A percentile compares a stretch with the other conserved stretches of the same genome.
Evolutionary conservation across 1,140 invertebrate genomes (phyloP).

Genomic region (Aphaenogaster rudis): DNA sequence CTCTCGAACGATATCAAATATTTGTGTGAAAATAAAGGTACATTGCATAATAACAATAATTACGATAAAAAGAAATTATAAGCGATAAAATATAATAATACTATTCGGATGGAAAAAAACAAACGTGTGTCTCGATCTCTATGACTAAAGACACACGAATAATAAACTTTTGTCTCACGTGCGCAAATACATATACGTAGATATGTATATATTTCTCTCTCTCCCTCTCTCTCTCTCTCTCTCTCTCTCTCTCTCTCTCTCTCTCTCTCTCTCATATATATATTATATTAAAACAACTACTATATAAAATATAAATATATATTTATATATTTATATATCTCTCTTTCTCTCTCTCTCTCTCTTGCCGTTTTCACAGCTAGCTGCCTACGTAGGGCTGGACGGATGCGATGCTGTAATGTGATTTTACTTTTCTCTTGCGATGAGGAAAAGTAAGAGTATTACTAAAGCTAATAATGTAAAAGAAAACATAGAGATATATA

Average conservation of each 20-base stretch:
- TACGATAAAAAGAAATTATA: slow-evolving; percentile 5
- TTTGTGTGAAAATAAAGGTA: slow-evolving; percentile 31
- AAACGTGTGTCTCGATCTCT: slow-evolving; percentile 3
- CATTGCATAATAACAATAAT: slow-evolving; percentile 20
- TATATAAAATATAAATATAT: slow-evolving; percentile 85
- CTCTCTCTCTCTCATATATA: slow-evolving; percentile 17
- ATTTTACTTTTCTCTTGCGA: slow-evolving; percentile 54
- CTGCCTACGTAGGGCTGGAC: slow-evolving; percentile 84
- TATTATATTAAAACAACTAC: slow-evolving; percentile 81
- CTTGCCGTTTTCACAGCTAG: slow-evolving; percentile 78
- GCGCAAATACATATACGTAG: slow-evolving; percentile 58
- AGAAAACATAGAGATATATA: neutral
- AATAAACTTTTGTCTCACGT: slow-evolving; percentile 48
- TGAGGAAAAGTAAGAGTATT: slow-evolving; percentile 15
- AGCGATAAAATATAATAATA: slow-evolving; percentile 46
- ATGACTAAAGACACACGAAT: slow-evolving; percentile 35
- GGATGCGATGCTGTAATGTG: slow-evolving; percentile 79
- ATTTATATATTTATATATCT: slow-evolving; percentile 75
- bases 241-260: slow-evolving; percentile 16
- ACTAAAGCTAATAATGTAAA: slow-evolving; percentile 26
- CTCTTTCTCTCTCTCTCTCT: slow-evolving; percentile 54
- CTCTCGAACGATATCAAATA: slow-evolving; percentile 30
- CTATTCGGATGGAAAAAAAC: slow-evolving; percentile 23
- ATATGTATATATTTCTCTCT: slow-evolving; percentile 57
- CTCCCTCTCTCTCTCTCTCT: slow-evolving; percentile 22